Conservation (phyloP, 1,140 invertebrate genomes). For the Drosophila novamexicana region DNA sequence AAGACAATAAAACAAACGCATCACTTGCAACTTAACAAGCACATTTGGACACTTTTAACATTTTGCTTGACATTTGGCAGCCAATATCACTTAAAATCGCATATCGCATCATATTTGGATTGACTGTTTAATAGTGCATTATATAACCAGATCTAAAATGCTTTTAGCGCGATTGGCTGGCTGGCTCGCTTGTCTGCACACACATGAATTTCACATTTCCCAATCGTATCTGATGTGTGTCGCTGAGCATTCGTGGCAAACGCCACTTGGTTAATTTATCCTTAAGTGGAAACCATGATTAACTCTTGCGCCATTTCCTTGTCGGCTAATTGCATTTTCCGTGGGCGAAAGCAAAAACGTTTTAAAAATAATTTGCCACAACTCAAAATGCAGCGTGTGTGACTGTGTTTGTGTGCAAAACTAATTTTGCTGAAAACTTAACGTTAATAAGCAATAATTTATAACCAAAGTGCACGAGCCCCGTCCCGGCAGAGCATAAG, state of each 20-base stretch:
- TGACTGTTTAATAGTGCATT: background rate
- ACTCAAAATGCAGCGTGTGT: conserved; percentile 41
- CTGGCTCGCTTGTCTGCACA: background rate
- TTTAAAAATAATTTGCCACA: conserved; percentile 73
- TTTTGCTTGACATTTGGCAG: conserved; percentile 12
- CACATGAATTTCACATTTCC: conserved; percentile 20
- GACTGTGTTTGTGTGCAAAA: conserved; percentile 19
- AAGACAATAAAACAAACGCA: conserved; percentile 22
- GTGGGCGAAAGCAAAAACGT: conserved; percentile 36
- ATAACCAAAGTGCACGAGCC: conserved; percentile 57
- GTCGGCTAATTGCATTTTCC: conserved; percentile 66
- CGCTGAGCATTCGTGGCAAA: background rate
- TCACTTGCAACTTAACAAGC: background rate
- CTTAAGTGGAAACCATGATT: conserved; percentile 66
- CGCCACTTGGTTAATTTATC: conserved; percentile 58
- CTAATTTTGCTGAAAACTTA: conserved; percentile 76
- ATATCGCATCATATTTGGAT: background rate
- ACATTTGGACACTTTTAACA: background rate
- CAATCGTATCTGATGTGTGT: conserved; percentile 12
- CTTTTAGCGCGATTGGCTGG: conserved; percentile 8
- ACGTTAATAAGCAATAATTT: conserved; percentile 75
- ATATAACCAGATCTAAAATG: conserved; percentile 2
- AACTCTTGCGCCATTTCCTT: conserved; percentile 63
- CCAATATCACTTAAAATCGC: conserved; percentile 3
- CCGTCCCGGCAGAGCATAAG: conserved; percentile 31